phyloP scores from a whole-genome alignment of 2,888 invertebrate genomes.

The Saturnia japonica region DNA sequence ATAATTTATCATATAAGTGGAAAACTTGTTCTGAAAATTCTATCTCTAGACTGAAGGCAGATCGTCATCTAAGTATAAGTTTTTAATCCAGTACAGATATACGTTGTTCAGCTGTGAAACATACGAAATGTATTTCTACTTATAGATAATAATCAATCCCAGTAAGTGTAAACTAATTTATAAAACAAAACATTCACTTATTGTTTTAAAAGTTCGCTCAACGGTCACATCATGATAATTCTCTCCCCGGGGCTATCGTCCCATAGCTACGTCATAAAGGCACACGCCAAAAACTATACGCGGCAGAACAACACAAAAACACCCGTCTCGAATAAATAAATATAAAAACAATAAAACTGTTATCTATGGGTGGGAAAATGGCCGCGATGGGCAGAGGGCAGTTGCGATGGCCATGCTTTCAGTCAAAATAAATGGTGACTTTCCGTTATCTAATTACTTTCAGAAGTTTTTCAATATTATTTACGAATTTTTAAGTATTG shows the following conservation, averaged over 20 bases:
- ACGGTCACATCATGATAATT: constrained; percentile 42
- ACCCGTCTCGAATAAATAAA: constrained; percentile 73
- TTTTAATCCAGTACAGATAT: neutral
- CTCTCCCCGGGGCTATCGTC: constrained; percentile 50
- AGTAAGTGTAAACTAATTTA: neutral
- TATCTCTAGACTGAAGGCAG: neutral
- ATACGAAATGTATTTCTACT: neutral
- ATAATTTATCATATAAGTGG: neutral
- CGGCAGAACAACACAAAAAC: constrained; percentile 64
- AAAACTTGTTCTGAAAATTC: neutral
- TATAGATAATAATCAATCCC: neutral
- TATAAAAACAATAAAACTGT: constrained; percentile 81
- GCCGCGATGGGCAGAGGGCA: constrained; percentile 68
- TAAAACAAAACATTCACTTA: constrained; percentile 1
- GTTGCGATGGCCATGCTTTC: constrained; percentile 49
- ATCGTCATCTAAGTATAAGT: neutral
- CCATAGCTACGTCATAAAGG: constrained; percentile 67
- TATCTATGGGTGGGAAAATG: constrained; percentile 78
- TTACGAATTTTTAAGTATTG: too few relatives aligned
- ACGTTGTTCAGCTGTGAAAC: neutral
- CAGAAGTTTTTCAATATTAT: too few relatives aligned
- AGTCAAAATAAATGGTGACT: neutral
- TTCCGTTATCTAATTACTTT: neutral
- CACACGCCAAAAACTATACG: constrained; percentile 59
- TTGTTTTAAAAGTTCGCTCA: constrained; percentile 11